Percentiles rank a stretch among this genome's conserved stretches.
These are phyloP conservation scores for Batillaria attramentaria DNA, from an alignment of 1,140 invertebrate genomes.

Conservation along the genomic window DNA sequence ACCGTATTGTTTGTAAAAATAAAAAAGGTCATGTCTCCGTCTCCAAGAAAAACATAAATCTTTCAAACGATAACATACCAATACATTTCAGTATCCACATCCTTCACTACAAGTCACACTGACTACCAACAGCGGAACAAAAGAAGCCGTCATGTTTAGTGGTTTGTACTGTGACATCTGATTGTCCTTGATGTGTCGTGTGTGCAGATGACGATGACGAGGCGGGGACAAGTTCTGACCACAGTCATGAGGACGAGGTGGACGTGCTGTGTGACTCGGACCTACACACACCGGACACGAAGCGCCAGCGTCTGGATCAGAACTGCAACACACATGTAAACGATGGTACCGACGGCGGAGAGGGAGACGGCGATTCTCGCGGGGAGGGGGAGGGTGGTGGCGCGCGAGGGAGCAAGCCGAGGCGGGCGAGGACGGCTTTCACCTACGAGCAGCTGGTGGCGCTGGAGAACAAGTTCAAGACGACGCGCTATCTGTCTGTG, in stretches of 20 bases:
- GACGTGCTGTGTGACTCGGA: slow-evolving; percentile 1
- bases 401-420: slow-evolving; percentile 79
- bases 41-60: too few relatives aligned
- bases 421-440: slow-evolving; percentile 95
- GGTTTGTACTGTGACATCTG: too few relatives aligned
- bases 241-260: slow-evolving; percentile 8
- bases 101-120: too few relatives aligned
- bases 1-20: too few relatives aligned
- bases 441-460: slow-evolving; percentile 98
- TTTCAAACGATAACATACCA: too few relatives aligned
- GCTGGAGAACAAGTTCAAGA: slow-evolving; percentile 99
- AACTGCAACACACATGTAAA: not conserved
- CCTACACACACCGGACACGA: not conserved
- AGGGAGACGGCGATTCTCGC: not conserved
- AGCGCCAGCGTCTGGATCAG: slow-evolving; percentile 10
- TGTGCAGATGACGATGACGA: too few relatives aligned
- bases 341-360: slow-evolving; percentile 1
- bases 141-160: too few relatives aligned
- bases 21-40: too few relatives aligned
- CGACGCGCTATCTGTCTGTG: slow-evolving; percentile 95
- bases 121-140: too few relatives aligned
- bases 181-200: too few relatives aligned
- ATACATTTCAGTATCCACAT: too few relatives aligned
- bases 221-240: too few relatives aligned
- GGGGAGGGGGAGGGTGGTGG: slow-evolving; percentile 5